These are phyloP conservation scores for Tragelaphus strepsiceros DNA, from an alignment of 2,113 vertebrate genomes.

Conservation along the genomic window DNA sequence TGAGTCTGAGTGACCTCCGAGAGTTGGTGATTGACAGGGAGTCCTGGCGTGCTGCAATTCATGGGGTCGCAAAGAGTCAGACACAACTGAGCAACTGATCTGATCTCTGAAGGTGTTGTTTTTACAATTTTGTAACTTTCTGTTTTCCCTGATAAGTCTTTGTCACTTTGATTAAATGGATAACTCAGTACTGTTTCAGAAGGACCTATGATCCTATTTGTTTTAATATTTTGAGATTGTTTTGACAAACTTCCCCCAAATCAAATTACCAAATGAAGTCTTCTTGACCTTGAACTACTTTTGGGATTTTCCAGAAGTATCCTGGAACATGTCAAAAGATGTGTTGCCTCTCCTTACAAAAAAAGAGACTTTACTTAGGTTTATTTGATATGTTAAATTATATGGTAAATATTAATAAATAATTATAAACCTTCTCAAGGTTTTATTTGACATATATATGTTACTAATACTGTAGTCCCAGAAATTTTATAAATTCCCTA, in stretches of 20 bases:
- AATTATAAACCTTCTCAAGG: neutral
- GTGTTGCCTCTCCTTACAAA: neutral
- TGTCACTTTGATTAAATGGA: neutral
- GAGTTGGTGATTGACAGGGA: too few relatives aligned
- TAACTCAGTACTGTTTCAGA: neutral
- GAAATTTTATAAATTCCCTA: neutral
- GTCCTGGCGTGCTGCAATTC: too few relatives aligned
- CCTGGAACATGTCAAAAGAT: neutral
- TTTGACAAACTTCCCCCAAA: neutral
- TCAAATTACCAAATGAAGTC: neutral
- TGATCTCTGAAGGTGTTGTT: neutral
- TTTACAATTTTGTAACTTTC: neutral
- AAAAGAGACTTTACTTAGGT: neutral
- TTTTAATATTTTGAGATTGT: neutral
- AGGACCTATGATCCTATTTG: neutral
- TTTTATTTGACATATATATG: neutral
- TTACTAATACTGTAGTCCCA: neutral
- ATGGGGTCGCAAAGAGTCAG: too few relatives aligned
- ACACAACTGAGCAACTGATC: too few relatives aligned
- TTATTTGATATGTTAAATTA: neutral
- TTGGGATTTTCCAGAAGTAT: neutral
- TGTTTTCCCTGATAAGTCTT: neutral
- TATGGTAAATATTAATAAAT: neutral
- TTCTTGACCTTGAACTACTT: neutral
- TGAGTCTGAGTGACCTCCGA: too few relatives aligned